Percentiles rank a stretch among this genome's conserved stretches.
phyloP scores from a whole-genome alignment of 2,888 invertebrate species.

The Cheilosia scutellata region DNA sequence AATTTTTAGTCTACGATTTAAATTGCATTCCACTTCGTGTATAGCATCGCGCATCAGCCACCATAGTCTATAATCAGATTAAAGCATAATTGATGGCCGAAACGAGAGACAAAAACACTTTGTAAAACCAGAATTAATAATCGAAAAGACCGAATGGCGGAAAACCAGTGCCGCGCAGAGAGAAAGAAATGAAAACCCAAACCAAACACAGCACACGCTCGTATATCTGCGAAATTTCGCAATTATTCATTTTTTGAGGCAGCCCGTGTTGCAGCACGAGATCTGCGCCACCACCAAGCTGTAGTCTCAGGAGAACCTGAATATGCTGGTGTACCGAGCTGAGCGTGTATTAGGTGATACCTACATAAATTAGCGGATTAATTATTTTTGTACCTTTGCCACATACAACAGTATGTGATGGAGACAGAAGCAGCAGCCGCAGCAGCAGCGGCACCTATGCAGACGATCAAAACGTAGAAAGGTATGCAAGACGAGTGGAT shows the following conservation, averaged over 20 bases:
- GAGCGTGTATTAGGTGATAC: conserved; percentile 72
- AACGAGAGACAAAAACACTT: conserved; percentile 39
- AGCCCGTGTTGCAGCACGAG: conserved; percentile 54
- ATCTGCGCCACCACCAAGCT: conserved; percentile 30
- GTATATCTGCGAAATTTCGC: conserved; percentile 71
- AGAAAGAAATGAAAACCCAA: conserved; percentile 20
- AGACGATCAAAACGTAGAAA: conserved; percentile 21
- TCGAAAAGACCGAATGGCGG: conserved; percentile 68
- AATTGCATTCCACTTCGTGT: conserved; percentile 60
- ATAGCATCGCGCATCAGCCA: not conserved
- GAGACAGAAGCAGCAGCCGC: not conserved
- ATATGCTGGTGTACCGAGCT: conserved; percentile 24
- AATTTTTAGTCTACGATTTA: conserved; percentile 26
- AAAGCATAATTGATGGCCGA: conserved; percentile 75
- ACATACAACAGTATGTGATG: conserved; percentile 24
- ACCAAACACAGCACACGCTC: conserved; percentile 57
- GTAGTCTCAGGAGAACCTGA: conserved; percentile 45
- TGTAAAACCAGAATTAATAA: conserved; percentile 74
- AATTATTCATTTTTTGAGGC: conserved; percentile 65
- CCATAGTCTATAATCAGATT: conserved; percentile 71
- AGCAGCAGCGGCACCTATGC: not conserved
- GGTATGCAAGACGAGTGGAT: conserved; percentile 66
- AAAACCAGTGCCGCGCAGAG: conserved; percentile 36
- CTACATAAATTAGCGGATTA: conserved; percentile 78
- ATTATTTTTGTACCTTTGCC: conserved; percentile 73